A percentile compares a stretch with the other conserved stretches of the same genome.
These are phyloP conservation scores for Synanthedon myopaeformis DNA, from an alignment of 2,888 invertebrate species.

Conservation along the genomic window DNA sequence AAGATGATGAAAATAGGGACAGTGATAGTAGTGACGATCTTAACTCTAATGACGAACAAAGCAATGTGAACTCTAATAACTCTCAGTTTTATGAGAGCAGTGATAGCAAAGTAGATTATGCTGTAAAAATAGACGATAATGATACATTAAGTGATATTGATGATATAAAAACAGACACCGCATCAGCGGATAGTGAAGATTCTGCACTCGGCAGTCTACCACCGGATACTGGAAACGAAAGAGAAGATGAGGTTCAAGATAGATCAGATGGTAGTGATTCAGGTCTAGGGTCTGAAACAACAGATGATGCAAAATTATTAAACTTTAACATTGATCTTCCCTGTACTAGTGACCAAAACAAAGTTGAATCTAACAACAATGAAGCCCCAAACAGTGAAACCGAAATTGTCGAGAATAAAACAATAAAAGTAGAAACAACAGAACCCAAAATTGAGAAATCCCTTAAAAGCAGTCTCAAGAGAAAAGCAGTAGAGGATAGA, in stretches of 20 bases:
- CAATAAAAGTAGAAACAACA: conserved; percentile 15
- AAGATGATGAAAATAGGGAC: conserved; percentile 48
- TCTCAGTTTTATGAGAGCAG: conserved; percentile 67
- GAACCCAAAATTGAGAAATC: conserved; percentile 25
- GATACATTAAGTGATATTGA: conserved; percentile 66
- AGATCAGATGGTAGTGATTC: conserved; percentile 88
- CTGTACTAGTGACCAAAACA: conserved; percentile 28
- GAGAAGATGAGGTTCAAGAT: conserved; percentile 73
- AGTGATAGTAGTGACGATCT: conserved; percentile 56
- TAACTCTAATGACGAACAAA: conserved; percentile 55
- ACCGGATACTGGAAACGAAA: conserved; percentile 54
- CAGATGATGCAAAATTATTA: conserved; percentile 66
- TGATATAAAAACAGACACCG: conserved; percentile 63
- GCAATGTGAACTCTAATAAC: conserved; percentile 39
- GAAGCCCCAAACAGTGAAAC: conserved; percentile 13
- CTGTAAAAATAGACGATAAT: conserved; percentile 61
- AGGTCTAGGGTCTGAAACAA: conserved; percentile 81
- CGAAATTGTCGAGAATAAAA: conserved; percentile 14
- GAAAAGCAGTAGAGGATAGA: conserved; percentile 61
- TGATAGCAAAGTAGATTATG: conserved; percentile 63
- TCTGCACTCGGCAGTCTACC: conserved; percentile 74
- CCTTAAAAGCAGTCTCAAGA: conserved; percentile 76
- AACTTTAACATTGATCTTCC: conserved; percentile 44
- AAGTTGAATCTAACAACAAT: conserved; percentile 1
- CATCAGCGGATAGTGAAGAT: conserved; percentile 72